These are phyloP conservation scores for Tauraco hartlaubi DNA, from an alignment of 2,797 vertebrate genomes.

Conservation along the genomic window DNA sequence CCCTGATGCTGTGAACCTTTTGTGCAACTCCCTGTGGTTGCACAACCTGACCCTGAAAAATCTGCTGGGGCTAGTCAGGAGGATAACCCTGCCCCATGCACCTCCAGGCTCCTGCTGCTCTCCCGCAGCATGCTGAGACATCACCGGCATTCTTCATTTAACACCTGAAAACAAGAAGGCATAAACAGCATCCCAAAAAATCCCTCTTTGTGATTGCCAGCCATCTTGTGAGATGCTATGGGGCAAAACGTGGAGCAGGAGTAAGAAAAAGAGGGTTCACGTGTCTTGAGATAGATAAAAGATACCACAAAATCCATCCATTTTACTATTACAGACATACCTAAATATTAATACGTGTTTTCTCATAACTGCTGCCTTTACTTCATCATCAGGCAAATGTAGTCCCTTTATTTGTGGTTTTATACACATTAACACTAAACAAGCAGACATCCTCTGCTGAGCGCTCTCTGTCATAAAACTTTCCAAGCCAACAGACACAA, in stretches of 20 bases:
- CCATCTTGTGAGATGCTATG: not conserved
- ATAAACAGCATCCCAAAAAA: not conserved
- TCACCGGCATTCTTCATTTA: not conserved
- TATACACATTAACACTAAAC: not conserved
- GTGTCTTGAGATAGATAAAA: not conserved
- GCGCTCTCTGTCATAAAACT: not conserved
- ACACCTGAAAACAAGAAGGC: not conserved
- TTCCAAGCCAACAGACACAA: not conserved
- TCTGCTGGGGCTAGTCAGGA: not conserved
- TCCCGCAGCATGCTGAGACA: not conserved
- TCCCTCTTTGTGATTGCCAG: not conserved
- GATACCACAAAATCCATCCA: not conserved
- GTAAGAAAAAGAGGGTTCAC: not conserved
- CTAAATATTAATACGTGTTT: not conserved
- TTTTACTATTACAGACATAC: not conserved
- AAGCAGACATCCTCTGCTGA: not conserved
- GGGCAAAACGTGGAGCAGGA: not conserved
- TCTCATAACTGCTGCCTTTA: not conserved
- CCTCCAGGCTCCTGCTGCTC: not conserved
- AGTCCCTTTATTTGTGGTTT: not conserved
- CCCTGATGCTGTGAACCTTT: not conserved
- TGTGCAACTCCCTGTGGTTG: not conserved
- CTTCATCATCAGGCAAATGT: not conserved
- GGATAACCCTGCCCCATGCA: rapidly evolving
- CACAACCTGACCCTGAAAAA: not conserved